A percentile compares a stretch with the other conserved stretches of the same genome.
Evolutionary conservation across 2,888 invertebrate species (phyloP).

Genomic region (Mellilla xanthometata): DNA sequence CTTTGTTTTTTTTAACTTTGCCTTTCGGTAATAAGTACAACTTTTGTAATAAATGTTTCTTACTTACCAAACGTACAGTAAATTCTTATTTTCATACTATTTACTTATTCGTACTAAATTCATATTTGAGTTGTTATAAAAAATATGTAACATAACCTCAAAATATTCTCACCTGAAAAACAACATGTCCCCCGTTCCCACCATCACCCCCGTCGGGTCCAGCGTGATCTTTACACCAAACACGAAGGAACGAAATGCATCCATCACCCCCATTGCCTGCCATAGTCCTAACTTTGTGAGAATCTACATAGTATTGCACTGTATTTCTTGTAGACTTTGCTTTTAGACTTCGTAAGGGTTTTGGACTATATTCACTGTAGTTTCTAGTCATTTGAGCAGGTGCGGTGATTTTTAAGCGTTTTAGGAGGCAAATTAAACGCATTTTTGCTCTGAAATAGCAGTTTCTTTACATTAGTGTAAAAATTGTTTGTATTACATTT

Average conservation of each 20-base stretch:
- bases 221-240: conserved; percentile 92
- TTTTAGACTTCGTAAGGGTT: conserved; percentile 66
- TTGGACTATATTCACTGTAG: conserved; percentile 55
- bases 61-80: no score
- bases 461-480: no score
- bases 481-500: no score
- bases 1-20: no score
- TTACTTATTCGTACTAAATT: no score
- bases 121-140: no score
- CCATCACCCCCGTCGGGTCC: conserved; percentile 99
- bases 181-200: conserved; percentile 96
- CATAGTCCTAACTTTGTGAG: conserved; percentile 83
- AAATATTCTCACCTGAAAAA: conserved; percentile 82
- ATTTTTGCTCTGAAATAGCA: no score
- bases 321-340: conserved; percentile 61
- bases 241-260: conserved; percentile 91
- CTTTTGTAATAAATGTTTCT: no score
- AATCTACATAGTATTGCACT: conserved; percentile 87
- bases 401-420: conserved; percentile 29
- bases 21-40: no score
- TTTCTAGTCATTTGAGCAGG: conserved; percentile 33
- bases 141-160: conserved; percentile 19
- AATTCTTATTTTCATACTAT: no score
- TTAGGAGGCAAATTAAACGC: conserved; percentile 10
- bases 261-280: conserved; percentile 98